Base-by-base conservation (phyloP, 2,113 vertebrate genomes). In the Anguilla rostrata region DNA sequence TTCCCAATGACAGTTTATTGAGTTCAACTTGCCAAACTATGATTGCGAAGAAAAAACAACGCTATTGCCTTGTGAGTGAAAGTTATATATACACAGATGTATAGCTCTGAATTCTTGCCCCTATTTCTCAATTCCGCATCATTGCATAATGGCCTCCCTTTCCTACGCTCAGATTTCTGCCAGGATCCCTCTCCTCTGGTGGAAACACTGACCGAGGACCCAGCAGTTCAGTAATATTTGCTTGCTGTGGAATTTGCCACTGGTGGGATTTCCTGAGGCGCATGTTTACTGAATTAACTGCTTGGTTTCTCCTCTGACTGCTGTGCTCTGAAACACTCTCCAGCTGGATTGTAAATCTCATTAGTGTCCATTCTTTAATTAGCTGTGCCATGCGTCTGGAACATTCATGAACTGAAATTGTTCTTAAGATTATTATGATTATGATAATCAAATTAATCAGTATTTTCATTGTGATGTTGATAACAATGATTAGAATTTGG, bases 361-460 rank as follows among this genome's bases (percentile, higher is more conserved):
- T 83, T 46, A 34, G 81, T 56, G 41, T 56, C 81, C 81, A 34
- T 49, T 6, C 81, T n/a, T 49, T 83, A 46, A 83, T 75, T 75
- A 75, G 71, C n/a, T 12, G 26, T 14, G 71, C n/a, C 9, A 12
- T 75, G 71, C 5, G 16, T n/a, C 71, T 14, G 71, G 26, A 75
- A 75, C 60, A 26, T 26, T 66, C 60, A 26, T 75, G 6, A 75
- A 75, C 71, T 75, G 71, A 75, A 75, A 29, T 34, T 34, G 26
- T 75, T 75, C 34, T 75, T 75, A 63, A 22, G 18, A 34, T 34
- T 75, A 75, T 75, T 34, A 75, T 75, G n/a, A 12, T 75, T 75
- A 75, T 34, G 71, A 34, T 1, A 12, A 75, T 75, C 11, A 11
- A 14, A 34, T n/a, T 75, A 14, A 66, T 66, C 18, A 75, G 34